These are phyloP conservation scores for Sinelater perroti DNA, from an alignment of 2,888 invertebrate genomes.

Conservation along the genomic window DNA sequence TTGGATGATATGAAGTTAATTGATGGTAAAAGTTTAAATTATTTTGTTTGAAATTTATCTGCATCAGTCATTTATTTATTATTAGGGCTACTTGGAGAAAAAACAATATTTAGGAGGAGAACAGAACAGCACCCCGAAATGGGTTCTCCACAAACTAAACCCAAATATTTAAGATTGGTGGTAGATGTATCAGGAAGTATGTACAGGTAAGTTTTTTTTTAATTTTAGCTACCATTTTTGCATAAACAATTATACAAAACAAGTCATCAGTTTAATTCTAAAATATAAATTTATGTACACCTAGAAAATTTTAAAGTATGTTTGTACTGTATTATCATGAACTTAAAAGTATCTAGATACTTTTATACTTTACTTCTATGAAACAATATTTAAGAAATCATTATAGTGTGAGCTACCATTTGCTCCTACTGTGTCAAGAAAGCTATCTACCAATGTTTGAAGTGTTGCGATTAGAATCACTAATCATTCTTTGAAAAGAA, in stretches of 20 bases:
- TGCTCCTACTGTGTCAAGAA: too few species aligned
- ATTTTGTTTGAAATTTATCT: neutral
- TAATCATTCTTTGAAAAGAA: too few species aligned
- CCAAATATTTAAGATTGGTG: constrained; percentile 86
- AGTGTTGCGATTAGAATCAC: too few species aligned
- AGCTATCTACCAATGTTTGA: too few species aligned
- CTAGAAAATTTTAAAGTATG: too few species aligned
- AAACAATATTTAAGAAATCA: too few species aligned
- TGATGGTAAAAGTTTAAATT: constrained; percentile 70
- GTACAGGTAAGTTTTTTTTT: constrained; percentile 80
- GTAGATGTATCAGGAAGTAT: constrained; percentile 97
- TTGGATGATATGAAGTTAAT: constrained; percentile 94
- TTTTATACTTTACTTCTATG: too few species aligned
- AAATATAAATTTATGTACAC: constrained; percentile 6
- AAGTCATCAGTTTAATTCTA: too few species aligned
- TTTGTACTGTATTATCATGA: too few species aligned
- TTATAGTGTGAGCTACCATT: too few species aligned
- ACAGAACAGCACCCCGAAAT: constrained; percentile 88
- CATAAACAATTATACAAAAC: too few species aligned
- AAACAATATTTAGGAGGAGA: constrained; percentile 85
- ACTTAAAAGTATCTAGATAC: too few species aligned
- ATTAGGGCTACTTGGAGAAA: constrained; percentile 86
- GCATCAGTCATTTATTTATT: neutral
- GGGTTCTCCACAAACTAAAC: constrained; percentile 86
- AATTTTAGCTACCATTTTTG: neutral